Evolutionary conservation across 2,888 invertebrate species (phyloP).

Genomic region (Dione juno): DNA sequence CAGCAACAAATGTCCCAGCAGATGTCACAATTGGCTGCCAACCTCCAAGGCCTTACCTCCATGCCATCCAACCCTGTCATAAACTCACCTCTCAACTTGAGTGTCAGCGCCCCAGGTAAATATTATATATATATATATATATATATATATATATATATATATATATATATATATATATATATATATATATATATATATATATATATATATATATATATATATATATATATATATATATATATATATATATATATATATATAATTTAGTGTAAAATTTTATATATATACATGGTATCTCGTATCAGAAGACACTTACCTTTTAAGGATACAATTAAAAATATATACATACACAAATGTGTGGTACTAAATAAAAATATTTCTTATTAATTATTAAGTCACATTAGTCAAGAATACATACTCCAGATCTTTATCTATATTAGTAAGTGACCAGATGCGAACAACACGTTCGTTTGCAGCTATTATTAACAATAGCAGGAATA

Average conservation of each 20-base stretch:
- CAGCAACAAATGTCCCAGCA: conserved; percentile 84
- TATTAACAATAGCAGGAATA: background rate
- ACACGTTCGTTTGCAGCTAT: background rate
- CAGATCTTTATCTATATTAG: background rate
- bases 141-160: background rate
- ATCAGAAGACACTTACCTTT: background rate
- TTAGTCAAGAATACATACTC: background rate
- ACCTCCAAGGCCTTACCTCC: conserved; percentile 91
- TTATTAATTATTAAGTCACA: background rate
- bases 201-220: no score
- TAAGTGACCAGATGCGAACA: conserved; percentile 9
- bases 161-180: no score
- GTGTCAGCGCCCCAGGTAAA: conserved; percentile 86
- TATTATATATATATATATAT: background rate
- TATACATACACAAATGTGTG: background rate
- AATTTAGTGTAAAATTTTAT: no score
- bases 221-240: background rate
- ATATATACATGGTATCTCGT: background rate
- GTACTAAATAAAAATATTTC: background rate
- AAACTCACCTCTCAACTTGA: conserved; percentile 92
- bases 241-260: background rate
- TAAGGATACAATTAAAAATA: background rate
- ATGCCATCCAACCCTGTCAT: conserved; percentile 88
- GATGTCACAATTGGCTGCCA: conserved; percentile 82
- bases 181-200: no score